Percentiles rank a stretch among this genome's conserved stretches.
Evolutionary conservation across 2,797 vertebrate species (phyloP).

Genomic region (Ficedula albicollis): DNA sequence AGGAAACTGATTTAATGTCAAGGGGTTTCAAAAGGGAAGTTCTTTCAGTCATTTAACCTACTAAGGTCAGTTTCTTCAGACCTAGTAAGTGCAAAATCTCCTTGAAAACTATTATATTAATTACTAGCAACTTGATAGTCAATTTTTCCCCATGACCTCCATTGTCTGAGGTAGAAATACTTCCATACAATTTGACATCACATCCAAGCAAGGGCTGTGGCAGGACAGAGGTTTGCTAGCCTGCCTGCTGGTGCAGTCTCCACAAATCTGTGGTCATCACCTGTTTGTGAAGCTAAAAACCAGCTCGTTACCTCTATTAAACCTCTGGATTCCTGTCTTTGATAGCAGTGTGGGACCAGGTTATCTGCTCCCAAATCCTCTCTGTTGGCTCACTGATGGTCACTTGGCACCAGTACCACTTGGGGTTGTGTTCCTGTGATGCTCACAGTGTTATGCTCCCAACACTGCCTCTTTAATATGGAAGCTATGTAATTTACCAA

Average conservation of each 20-base stretch:
- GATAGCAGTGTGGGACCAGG: background rate
- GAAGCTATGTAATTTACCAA: background rate
- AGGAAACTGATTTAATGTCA: background rate
- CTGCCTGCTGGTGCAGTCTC: background rate
- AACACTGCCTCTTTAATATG: background rate
- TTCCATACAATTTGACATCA: background rate
- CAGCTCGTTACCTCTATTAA: accelerated
- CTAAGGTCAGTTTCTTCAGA: background rate
- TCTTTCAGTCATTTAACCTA: background rate
- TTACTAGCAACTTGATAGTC: background rate
- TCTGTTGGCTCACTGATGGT: accelerated
- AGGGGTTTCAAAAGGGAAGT: background rate
- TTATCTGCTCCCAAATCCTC: background rate
- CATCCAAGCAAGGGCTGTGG: background rate
- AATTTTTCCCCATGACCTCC: background rate
- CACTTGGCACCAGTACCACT: accelerated
- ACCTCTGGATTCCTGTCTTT: background rate
- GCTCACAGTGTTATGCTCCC: background rate
- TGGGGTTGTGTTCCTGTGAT: no score
- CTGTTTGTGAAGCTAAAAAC: background rate
- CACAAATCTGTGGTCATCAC: background rate
- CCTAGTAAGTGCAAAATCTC: background rate
- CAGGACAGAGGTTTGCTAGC: background rate
- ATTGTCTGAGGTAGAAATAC: background rate
- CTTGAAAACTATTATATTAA: background rate